phyloP scores from a whole-genome alignment of 2,797 vertebrate genomes.

The Sarcophilus harrisii region DNA sequence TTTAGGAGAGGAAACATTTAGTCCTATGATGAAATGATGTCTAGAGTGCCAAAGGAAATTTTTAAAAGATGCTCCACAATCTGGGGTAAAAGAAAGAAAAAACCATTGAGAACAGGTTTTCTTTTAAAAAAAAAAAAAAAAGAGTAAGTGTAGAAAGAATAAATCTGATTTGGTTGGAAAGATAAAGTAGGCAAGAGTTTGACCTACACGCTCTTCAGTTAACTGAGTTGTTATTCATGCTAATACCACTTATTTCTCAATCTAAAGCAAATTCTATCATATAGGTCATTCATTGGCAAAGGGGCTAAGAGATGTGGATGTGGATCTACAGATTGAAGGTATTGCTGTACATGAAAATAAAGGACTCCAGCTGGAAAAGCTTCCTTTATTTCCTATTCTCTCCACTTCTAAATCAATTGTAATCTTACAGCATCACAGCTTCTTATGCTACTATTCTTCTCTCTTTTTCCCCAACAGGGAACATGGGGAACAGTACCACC shows the following conservation, averaged over 20 bases:
- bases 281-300: neutral
- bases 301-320: neutral
- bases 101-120: neutral
- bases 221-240: neutral
- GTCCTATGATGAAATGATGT: neutral
- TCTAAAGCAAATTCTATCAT: neutral
- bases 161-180: neutral
- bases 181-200: neutral
- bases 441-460: neutral
- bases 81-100: neutral
- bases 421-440: neutral
- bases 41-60: neutral
- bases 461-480: neutral
- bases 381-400: too few species aligned
- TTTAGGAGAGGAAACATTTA: neutral
- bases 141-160: neutral
- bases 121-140: neutral
- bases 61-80: neutral
- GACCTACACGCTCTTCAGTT: neutral
- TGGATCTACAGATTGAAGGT: neutral
- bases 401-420: neutral
- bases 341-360: neutral
- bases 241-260: neutral
- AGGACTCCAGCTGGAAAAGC: neutral
- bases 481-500: slow-evolving; percentile 45